Conservation (phyloP, 2,113 vertebrate genomes). For the Rhipidura dahli region DNA sequence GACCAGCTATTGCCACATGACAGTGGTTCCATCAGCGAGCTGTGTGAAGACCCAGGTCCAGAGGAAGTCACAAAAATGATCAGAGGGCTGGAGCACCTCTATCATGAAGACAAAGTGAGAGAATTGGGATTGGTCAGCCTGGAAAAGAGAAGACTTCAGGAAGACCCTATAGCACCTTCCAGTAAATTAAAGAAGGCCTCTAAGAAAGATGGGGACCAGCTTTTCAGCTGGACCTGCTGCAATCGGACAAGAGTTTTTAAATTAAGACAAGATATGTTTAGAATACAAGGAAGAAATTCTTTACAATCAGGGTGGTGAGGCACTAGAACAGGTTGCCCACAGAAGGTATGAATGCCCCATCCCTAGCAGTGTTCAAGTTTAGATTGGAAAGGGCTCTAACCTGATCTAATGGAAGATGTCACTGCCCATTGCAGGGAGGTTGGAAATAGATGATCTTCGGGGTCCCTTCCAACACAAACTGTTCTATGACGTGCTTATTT, state of each 20-base stretch:
- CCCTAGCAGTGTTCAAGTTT: background rate
- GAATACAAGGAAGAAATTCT: background rate
- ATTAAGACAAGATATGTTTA: background rate
- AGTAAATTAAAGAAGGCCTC: background rate
- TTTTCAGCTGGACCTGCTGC: background rate
- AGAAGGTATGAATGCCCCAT: background rate
- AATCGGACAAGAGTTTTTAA: background rate
- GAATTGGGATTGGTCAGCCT: background rate
- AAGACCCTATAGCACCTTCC: background rate
- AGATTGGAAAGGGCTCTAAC: background rate
- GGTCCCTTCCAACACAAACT: background rate
- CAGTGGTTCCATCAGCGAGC: background rate
- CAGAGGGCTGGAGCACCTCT: background rate
- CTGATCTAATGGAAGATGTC: background rate
- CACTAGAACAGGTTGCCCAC: background rate
- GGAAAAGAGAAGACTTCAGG: background rate
- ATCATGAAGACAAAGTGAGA: background rate
- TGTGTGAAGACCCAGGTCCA: background rate
- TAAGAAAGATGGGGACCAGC: background rate
- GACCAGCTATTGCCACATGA: background rate
- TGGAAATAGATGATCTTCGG: background rate
- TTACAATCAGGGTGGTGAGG: background rate
- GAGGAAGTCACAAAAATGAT: background rate
- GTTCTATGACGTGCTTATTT: background rate
- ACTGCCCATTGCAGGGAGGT: background rate